Conservation (phyloP, 1,140 invertebrate species). For the Drosophila pruinosa region DNA sequence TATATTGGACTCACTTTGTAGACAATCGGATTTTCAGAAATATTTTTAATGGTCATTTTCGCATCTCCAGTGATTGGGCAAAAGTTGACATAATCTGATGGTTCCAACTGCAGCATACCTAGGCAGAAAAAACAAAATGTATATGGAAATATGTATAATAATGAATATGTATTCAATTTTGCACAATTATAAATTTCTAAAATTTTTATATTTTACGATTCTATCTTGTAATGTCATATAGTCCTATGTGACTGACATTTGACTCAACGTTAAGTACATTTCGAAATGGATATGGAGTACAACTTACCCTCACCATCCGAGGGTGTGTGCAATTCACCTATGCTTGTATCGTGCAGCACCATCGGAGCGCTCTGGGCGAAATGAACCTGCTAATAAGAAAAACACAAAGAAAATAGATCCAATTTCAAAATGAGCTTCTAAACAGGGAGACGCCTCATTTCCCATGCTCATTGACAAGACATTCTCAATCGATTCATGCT, state of each 20-base stretch:
- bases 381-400: constrained; percentile 58
- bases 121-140: constrained; percentile 19
- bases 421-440: constrained; percentile 3
- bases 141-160: not conserved
- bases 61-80: constrained; percentile 49
- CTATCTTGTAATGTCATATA: not conserved
- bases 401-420: constrained; percentile 25
- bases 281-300: not conserved
- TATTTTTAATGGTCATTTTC: constrained; percentile 44
- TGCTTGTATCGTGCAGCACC: constrained; percentile 49
- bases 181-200: constrained; percentile 5
- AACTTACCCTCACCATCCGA: constrained; percentile 44
- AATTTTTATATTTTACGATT: not conserved
- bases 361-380: constrained; percentile 66
- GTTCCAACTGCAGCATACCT: constrained; percentile 83
- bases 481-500: constrained; percentile 42
- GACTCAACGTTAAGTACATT: not conserved
- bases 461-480: not conserved
- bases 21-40: constrained; percentile 38
- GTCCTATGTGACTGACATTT: not conserved
- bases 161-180: not conserved
- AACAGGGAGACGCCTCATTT: not conserved
- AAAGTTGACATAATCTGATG: constrained; percentile 89
- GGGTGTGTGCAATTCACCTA: constrained; percentile 51
- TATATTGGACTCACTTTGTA: constrained; percentile 55